phyloP scores from a whole-genome alignment of 2,888 invertebrate genomes.

The Hypercompe scribonia region DNA sequence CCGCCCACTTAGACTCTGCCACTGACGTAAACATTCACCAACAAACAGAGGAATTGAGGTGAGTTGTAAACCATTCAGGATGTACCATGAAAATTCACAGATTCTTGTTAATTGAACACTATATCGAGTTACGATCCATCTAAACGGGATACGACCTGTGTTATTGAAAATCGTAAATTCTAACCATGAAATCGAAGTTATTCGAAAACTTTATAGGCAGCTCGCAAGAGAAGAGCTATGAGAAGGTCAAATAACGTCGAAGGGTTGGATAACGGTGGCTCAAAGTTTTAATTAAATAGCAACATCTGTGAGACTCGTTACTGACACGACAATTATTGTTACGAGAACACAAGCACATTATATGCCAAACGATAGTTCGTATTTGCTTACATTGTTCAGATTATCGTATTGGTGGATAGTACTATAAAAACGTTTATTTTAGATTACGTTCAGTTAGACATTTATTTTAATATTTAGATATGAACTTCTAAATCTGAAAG shows the following conservation, averaged over 20 bases:
- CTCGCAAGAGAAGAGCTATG: conserved; percentile 60
- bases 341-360: conserved; percentile 66
- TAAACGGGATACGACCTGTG: conserved; percentile 45
- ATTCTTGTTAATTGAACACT: conserved; percentile 60
- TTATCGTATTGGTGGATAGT: background rate
- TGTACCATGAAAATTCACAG: conserved; percentile 53
- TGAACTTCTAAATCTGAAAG: background rate
- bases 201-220: conserved; percentile 69
- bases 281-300: conserved; percentile 84
- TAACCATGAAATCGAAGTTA: conserved; percentile 57
- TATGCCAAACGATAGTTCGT: conserved; percentile 50
- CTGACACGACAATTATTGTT: conserved; percentile 77
- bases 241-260: conserved; percentile 74
- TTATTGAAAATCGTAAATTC: conserved; percentile 63
- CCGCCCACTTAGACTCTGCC: conserved; percentile 43
- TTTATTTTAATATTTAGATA: conserved; percentile 11
- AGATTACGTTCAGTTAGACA: too few relatives aligned
- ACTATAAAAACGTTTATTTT: conserved; percentile 18
- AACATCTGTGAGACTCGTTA: conserved; percentile 77
- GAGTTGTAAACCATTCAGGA: conserved; percentile 39
- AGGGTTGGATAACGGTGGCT: conserved; percentile 74
- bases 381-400: conserved; percentile 28
- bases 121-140: conserved; percentile 45
- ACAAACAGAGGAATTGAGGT: conserved; percentile 51
- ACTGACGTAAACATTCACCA: conserved; percentile 57